Evolutionary conservation across 1,140 invertebrate genomes (phyloP), one percentile per base, ranked within the genome.

Genomic region (Glomeris maerens): DNA sequence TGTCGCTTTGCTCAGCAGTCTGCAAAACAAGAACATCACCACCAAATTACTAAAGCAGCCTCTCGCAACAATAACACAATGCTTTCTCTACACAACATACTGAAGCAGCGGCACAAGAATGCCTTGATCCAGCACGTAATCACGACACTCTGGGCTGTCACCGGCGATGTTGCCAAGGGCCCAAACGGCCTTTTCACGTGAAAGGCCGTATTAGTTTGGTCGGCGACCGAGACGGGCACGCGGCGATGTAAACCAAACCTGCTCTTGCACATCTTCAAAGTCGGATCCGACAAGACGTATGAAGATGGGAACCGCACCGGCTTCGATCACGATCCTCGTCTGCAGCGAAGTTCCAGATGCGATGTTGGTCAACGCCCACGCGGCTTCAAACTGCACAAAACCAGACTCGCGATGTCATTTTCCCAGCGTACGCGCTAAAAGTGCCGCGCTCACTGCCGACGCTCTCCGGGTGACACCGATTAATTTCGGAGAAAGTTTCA

Each of bases 361-460:
- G 59, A 98, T 94, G 68, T 98, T 98, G 45, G 93, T 98, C 53
- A 98, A 67, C 42, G 91, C 90, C 93, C 93, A 98, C 41, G 93
- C 91, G 50, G 93, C 91, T 74, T 98, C 93, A 73, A 97, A 98
- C 84, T 96, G 67, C 28, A 73, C 67, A 54, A 52, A 53, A n/a
- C n/a, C n/a, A 54, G 56, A 59, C 52, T 52, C 27, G 3, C 28
- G 3, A 22, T 44, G 13, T 23, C 36, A 3, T 20, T 7, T 2
- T n/a, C 4, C 22, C 1, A 44, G n/a, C 27, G 23, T 27, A n/a
- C n/a, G n/a, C n/a, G n/a, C n/a, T n/a, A n/a, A n/a, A n/a, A n/a
- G n/a, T n/a, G n/a, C n/a, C n/a, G n/a, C n/a, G n/a, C n/a, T n/a
- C n/a, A n/a, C n/a, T n/a, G n/a, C n/a, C n/a, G n/a, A n/a, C n/a